Conservation (phyloP, 2,888 invertebrate species). For the Megaustenia siamemsis region DNA sequence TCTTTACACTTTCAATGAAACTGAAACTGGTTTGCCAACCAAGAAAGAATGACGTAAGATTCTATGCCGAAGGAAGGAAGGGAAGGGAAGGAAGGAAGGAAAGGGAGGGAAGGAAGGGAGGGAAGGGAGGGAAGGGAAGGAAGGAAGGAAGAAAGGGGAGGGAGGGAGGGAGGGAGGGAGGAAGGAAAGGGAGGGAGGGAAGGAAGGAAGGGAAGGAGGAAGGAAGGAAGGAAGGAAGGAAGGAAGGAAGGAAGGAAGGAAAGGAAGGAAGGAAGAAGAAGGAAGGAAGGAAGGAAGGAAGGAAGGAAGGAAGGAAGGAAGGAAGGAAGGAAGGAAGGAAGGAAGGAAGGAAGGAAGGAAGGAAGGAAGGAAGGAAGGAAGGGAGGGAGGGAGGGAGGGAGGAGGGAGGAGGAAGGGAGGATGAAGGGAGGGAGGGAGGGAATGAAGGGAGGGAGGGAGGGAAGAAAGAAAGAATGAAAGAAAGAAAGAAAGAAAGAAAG, state of each 20-base stretch:
- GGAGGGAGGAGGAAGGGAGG: no score
- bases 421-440: no score
- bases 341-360: no score
- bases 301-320: neutral
- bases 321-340: neutral
- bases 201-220: conserved; percentile 6
- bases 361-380: neutral
- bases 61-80: neutral
- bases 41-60: no score
- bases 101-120: neutral
- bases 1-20: no score
- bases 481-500: no score
- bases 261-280: neutral
- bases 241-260: neutral
- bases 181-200: neutral
- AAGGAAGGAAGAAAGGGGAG: neutral
- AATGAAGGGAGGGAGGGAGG: no score
- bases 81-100: neutral
- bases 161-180: conserved; percentile 2
- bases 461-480: no score
- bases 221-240: neutral
- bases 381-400: no score
- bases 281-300: neutral
- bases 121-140: neutral
- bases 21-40: no score